Evolutionary conservation across 2,888 invertebrate genomes (phyloP).

Genomic region (Agonopterix subpropinquella): DNA sequence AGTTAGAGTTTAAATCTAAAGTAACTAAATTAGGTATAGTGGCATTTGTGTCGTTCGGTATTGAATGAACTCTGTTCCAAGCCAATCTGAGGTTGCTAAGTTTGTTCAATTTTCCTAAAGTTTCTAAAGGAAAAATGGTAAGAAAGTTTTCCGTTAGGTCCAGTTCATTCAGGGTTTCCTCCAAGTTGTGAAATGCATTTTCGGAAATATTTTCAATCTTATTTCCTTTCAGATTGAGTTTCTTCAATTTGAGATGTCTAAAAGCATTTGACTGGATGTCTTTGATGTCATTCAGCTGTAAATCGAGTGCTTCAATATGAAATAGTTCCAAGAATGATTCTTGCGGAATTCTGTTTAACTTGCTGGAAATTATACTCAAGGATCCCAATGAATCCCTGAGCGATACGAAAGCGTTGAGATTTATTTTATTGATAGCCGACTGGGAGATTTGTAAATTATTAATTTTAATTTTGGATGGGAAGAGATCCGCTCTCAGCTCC

Average conservation of each 20-base stretch:
- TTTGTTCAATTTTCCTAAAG: constrained; percentile 83
- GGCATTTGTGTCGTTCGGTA: constrained; percentile 83
- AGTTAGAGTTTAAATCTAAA: constrained; percentile 91
- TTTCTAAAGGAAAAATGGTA: constrained; percentile 86
- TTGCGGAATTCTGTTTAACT: constrained; percentile 83
- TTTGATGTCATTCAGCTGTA: constrained; percentile 90
- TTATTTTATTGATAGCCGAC: constrained; percentile 82
- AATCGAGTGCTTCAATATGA: constrained; percentile 84
- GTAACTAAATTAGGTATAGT: constrained; percentile 83
- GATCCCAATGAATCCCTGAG: constrained; percentile 83
- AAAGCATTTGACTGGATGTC: constrained; percentile 90
- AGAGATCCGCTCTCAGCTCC: constrained; percentile 83
- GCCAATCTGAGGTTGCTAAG: constrained; percentile 83
- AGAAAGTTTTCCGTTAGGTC: constrained; percentile 92
- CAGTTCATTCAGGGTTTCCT: constrained; percentile 85
- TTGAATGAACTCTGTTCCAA: constrained; percentile 88
- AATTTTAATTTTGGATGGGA: constrained; percentile 81
- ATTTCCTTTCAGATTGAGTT: constrained; percentile 90
- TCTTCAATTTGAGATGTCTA: constrained; percentile 86
- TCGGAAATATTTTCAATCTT: constrained; percentile 87
- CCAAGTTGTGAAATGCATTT: constrained; percentile 87
- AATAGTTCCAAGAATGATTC: constrained; percentile 83
- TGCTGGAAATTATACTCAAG: constrained; percentile 85
- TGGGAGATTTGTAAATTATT: constrained; percentile 86
- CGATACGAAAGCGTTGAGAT: constrained; percentile 80